Evolutionary conservation across 1,140 invertebrate species (phyloP).

Genomic region (Aricia agestis): DNA sequence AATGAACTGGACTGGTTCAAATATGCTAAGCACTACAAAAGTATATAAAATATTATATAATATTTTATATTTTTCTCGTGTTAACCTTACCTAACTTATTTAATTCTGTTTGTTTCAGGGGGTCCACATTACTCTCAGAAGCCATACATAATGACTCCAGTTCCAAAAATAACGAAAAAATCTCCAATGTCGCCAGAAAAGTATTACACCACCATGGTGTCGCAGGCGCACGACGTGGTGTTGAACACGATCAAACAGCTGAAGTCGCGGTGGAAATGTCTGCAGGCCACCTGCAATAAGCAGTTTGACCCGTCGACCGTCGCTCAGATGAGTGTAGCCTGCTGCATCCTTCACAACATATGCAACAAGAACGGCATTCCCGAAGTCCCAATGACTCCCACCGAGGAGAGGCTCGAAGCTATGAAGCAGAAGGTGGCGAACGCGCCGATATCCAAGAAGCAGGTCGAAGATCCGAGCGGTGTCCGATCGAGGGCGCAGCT

Average conservation of each 20-base stretch:
- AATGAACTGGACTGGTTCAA: too few species aligned
- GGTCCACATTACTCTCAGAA: slow-evolving; percentile 55
- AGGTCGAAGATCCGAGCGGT: slow-evolving; percentile 44
- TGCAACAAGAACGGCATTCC: slow-evolving; percentile 45
- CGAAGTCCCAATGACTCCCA: slow-evolving; percentile 43
- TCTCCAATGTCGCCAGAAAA: slow-evolving; percentile 58
- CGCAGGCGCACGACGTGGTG: slow-evolving; percentile 42
- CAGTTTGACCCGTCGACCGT: slow-evolving; percentile 55
- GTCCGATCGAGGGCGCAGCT: slow-evolving; percentile 38
- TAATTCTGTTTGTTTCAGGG: slow-evolving; percentile 30
- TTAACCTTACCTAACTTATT: background rate
- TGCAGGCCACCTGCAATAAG: slow-evolving; percentile 58
- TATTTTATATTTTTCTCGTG: too few species aligned
- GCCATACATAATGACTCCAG: slow-evolving; percentile 57
- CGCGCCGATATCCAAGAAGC: slow-evolving; percentile 46
- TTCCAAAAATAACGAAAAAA: slow-evolving; percentile 65
- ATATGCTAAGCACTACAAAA: too few species aligned
- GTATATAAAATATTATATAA: too few species aligned
- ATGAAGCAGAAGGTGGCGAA: slow-evolving; percentile 67
- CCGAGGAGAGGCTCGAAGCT: slow-evolving; percentile 55
- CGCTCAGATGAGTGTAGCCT: slow-evolving; percentile 53
- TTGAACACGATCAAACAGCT: slow-evolving; percentile 56
- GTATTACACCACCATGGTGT: slow-evolving; percentile 55
- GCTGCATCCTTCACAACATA: slow-evolving; percentile 59
- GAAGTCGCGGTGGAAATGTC: slow-evolving; percentile 61